Percentiles rank a stretch among this genome's conserved stretches.
Conservation (phyloP, 1,140 invertebrate species). For the Lutraria rhynchaena region DNA sequence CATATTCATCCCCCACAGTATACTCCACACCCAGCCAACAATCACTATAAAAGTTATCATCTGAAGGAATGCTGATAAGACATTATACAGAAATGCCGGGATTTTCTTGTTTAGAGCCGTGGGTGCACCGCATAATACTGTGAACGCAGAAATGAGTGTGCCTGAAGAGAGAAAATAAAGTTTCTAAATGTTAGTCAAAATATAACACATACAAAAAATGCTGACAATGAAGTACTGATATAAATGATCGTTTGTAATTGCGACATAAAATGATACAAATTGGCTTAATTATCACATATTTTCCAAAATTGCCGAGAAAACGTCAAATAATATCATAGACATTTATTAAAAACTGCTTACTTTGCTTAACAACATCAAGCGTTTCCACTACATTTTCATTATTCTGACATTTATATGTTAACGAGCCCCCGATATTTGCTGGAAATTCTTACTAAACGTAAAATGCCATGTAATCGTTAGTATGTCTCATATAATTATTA, state of each 20-base stretch:
- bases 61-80: conserved; percentile 83
- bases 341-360: too few species aligned
- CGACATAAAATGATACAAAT: background rate
- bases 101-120: conserved; percentile 79
- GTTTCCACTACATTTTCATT: too few species aligned
- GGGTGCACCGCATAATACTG: conserved; percentile 82
- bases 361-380: too few species aligned
- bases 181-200: background rate
- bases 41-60: conserved; percentile 83
- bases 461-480: too few species aligned
- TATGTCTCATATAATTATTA: too few species aligned
- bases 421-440: too few species aligned
- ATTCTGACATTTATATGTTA: too few species aligned
- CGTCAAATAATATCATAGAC: too few species aligned
- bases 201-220: too few species aligned
- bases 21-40: conserved; percentile 85
- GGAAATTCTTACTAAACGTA: too few species aligned
- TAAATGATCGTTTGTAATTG: background rate
- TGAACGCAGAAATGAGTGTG: conserved; percentile 82
- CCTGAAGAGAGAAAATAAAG: conserved; percentile 74
- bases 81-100: conserved; percentile 81
- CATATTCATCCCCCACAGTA: conserved; percentile 84
- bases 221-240: background rate
- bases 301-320: too few species aligned
- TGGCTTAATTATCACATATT: too few species aligned